Base-by-base conservation (phyloP, 2,113 vertebrate species). In the Carollia perspicillata region DNA sequence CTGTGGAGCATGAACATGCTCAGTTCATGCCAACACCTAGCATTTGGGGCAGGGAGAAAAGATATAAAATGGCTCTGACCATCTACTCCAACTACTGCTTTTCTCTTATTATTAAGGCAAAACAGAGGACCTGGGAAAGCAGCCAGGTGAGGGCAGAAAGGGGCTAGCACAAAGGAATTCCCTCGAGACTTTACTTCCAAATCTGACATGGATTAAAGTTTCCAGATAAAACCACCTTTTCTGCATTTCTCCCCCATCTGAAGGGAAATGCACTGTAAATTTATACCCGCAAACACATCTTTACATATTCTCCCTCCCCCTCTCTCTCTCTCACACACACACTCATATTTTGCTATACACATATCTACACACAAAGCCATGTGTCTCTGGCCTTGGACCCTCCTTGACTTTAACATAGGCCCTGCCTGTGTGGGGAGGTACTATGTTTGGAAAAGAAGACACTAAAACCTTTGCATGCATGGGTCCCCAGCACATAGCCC, bases 401-500 rank as follows among this genome's bases (percentile, higher is more conserved):
- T 93, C 53, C 88, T 63, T 60, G 72, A 35, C 71, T 49, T 47
- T 26, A 72, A 68, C 16, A 23, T 40, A 35, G 33, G 71, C 12
- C 13, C 74, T 71, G 18, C 74, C 53, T 2, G 35, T 33, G 51
- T 66, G 51, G 60, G 44, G 60, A 81, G 68, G 65, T 8, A 37
- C 40, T 20, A 4, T n/a, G 14, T 17, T 30, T 53, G 84, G 78
- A 63, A 95, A 49, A 90, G 47, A 68, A 63, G 55, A 75, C 51
- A 22, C 11, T n/a, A 71, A 90, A 63, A 74, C 35, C 66, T 88
- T 58, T 58, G 77, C 84, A 53, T 81, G 60, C 78, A 77, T 8
- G 1, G 37, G 80, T 92, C 94, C 90, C 90, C 55, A 83, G 88
- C 96, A 96, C 8, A 1, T 30, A 94, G 92, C 65, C 81, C 90